phyloP scores from a whole-genome alignment of 2,113 vertebrate genomes.

The Apaloderma vittatum region DNA sequence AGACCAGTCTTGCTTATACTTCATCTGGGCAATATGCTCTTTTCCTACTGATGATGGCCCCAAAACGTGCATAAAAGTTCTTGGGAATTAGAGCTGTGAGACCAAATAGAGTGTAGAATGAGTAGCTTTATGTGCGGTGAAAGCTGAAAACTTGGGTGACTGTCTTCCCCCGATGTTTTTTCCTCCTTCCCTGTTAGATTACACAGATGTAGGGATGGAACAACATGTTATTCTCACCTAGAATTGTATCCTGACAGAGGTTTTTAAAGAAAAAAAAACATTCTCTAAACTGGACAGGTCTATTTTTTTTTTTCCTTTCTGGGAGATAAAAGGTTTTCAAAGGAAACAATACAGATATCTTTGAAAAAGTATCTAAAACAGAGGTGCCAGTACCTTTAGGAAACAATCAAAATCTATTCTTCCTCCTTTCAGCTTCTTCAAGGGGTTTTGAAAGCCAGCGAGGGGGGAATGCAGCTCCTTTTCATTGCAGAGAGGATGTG shows the following conservation, averaged over 20 bases:
- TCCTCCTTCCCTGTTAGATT: not conserved
- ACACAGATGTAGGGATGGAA: not conserved
- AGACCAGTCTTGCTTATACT: not conserved
- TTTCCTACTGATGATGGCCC: not conserved
- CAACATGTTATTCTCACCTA: not conserved
- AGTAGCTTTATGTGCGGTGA: not conserved
- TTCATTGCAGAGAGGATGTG: slow-evolving; percentile 23
- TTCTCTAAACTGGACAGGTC: not conserved
- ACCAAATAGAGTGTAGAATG: too few relatives aligned
- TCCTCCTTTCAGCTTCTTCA: not conserved
- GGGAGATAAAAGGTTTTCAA: not conserved
- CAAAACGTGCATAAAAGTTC: not conserved
- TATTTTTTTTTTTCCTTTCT: not conserved
- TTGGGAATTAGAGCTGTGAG: not conserved
- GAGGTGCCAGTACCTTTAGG: not conserved
- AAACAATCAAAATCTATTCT: not conserved
- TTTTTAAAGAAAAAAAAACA: too few relatives aligned
- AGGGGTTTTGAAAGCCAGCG: not conserved
- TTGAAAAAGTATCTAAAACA: not conserved
- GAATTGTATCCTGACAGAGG: not conserved
- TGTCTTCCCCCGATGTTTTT: not conserved
- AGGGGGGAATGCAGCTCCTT: slow-evolving; percentile 3
- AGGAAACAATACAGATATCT: not conserved
- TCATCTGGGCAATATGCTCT: not conserved
- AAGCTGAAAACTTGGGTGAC: not conserved